Base-by-base conservation (phyloP, 2,113 vertebrate genomes). In the Coreoperca whiteheadi region DNA sequence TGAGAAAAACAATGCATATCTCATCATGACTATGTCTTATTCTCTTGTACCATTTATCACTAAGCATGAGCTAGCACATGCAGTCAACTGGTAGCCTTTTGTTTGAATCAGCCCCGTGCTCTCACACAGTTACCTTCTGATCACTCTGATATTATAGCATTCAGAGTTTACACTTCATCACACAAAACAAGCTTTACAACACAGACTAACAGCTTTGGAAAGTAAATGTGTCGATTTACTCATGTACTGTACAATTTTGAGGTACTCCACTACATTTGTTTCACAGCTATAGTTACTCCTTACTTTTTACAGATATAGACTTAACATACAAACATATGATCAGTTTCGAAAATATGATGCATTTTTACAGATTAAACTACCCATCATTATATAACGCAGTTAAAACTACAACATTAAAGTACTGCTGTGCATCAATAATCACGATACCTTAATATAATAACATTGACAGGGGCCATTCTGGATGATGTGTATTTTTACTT, bases 51-150 rank as follows among this genome's bases (percentile, higher is more conserved):
- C 20, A 57, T 69, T 61, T n/a, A 34, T 61, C 28, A 15, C 8
- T n/a, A 20, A 63, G 43, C 50, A 41, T 28, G n/a, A 63, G 20
- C 7, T 8, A 48, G 46, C 43, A 63, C 54, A 54, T 39, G 25
- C 53, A 67, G 23, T 41, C 16, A n/a, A 34, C 32, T 32, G 32
- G 14, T 32, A 79, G 46, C 25, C 21, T 28, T 84, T 60, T 60
- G 46, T 65, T 65, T 32, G 32, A 25, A 57, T 76, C 34, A 37
- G 20, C 34, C 57, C 14, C 4, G 3, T 7, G 43, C 21, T 76
- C 25, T 43, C 37, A 60, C 30, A 68, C 28, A 12, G 56, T 50
- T 63, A 61, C 54, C 56, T 56, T 68, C 61, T 73, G 41, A 73
- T 37, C 5, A 66, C 1, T 28, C 43, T 32, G 6, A 15, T 23